Evolutionary conservation across 2,797 vertebrate species (phyloP), one percentile per base, ranked within the genome.

Genomic region (Muraenolepis orangiensis): DNA sequence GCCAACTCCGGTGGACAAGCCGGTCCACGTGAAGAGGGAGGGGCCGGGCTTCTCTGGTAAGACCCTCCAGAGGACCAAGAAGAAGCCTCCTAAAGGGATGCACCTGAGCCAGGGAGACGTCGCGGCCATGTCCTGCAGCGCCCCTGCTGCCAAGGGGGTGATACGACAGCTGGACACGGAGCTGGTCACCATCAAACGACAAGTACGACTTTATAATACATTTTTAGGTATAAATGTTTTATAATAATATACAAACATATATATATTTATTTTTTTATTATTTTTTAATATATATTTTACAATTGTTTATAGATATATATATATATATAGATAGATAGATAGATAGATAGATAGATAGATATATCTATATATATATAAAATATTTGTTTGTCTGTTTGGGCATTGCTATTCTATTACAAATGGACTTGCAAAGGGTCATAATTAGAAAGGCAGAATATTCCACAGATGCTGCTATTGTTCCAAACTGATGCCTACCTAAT

Each of bases 21-120:
- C 92, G 75, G 88, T 93, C 88, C 94, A 94, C 78, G 86, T 95
- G 77, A 96, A 95, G 89, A 96, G 95, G 76, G 95, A 96, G 73
- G 93, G 93, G 71, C 94, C 94, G 81, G 93, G 93, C 67, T 91
- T 91, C 0, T 93, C 94, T 78, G 95, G 94, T 69, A 95, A 96
- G 85, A 95, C 94, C 73, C 90, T 96, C 77, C 96, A 98, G 81
- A 90, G 96, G 79, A 92, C 96, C 0, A 98, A 98, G 89, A 95
- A 96, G 87, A 96, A 97, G 87, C 97, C 97, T 71, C 97, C 97
- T 0, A 96, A 95, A 87, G 97, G 97, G 76, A 98, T 98, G 97
- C 97, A 97, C 73, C 91, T 98, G 38, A 95, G 91, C 67, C 95
- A 97, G 72, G 94, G 95, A 76, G 97, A 98, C 0, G 95, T 98